Conservation (phyloP, 2,113 vertebrate genomes). For the Thomomys bottae region DNA sequence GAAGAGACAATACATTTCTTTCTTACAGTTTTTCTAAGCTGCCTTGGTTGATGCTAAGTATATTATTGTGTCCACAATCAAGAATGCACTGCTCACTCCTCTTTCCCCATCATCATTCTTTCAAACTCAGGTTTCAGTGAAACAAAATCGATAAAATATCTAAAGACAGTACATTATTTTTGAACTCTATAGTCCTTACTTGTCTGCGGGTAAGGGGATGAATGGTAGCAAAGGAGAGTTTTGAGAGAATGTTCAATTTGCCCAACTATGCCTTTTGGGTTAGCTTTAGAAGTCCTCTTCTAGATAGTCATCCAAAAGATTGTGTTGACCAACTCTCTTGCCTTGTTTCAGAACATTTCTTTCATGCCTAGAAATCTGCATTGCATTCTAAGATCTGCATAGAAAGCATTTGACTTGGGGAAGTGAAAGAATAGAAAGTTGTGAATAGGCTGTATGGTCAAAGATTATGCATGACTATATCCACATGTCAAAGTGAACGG, state of each 20-base stretch:
- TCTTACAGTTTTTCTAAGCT: neutral
- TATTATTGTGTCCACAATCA: neutral
- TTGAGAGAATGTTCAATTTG: too few species aligned
- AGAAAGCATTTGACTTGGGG: too few species aligned
- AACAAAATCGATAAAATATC: neutral
- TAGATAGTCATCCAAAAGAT: neutral
- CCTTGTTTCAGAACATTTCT: neutral
- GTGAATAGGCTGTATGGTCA: too few species aligned
- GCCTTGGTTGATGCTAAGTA: neutral
- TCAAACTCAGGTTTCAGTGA: neutral
- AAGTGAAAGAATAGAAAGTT: too few species aligned
- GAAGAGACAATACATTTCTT: neutral
- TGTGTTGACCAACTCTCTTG: neutral
- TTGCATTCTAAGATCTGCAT: neutral
- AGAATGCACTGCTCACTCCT: neutral
- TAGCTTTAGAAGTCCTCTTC: slow-evolving; percentile 1
- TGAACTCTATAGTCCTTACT: neutral
- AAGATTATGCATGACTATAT: too few species aligned
- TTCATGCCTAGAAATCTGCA: neutral
- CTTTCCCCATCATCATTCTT: neutral
- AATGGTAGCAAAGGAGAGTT: neutral
- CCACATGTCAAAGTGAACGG: too few species aligned
- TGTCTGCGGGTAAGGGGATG: neutral
- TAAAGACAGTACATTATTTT: neutral
- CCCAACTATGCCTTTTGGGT: neutral